These are phyloP conservation scores for Lytechinus variegatus DNA, from an alignment of 35 echinoderm and acorn worm genomes.

Conservation along the genomic window DNA sequence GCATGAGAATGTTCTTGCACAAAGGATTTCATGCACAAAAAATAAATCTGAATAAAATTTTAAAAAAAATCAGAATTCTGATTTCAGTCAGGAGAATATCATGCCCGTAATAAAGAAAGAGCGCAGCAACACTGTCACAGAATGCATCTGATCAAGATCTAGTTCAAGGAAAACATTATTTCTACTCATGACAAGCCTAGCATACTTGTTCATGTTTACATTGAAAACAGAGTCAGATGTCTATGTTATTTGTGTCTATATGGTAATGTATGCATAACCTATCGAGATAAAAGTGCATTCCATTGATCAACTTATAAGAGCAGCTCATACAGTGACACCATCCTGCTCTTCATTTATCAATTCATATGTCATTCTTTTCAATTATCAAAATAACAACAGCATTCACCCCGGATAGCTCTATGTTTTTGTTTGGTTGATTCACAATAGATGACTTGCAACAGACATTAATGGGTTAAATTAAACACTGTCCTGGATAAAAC, in stretches of 20 bases:
- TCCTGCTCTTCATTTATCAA: neutral
- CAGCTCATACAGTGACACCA: neutral
- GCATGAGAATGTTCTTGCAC: too few species aligned
- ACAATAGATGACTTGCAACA: neutral
- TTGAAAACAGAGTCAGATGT: neutral
- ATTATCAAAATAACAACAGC: neutral
- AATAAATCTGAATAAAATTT: too few species aligned
- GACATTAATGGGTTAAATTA: too few species aligned
- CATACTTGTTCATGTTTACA: neutral
- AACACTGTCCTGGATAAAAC: too few species aligned
- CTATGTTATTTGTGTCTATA: neutral
- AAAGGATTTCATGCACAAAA: too few species aligned
- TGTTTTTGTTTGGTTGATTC: neutral
- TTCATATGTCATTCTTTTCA: neutral
- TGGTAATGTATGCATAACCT: slow-evolving; percentile 5
- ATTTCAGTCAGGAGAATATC: too few species aligned
- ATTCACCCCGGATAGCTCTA: neutral
- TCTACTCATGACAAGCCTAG: neutral
- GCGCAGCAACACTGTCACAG: neutral
- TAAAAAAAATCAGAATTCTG: too few species aligned
- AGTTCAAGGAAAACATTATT: neutral
- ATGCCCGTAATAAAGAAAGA: neutral
- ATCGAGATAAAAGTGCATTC: neutral
- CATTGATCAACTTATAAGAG: neutral
- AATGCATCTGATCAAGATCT: neutral